Percentiles rank a stretch among this genome's conserved stretches.
These are phyloP conservation scores for Lypha dubia DNA, from an alignment of 2,888 invertebrate species.

Conservation along the genomic window DNA sequence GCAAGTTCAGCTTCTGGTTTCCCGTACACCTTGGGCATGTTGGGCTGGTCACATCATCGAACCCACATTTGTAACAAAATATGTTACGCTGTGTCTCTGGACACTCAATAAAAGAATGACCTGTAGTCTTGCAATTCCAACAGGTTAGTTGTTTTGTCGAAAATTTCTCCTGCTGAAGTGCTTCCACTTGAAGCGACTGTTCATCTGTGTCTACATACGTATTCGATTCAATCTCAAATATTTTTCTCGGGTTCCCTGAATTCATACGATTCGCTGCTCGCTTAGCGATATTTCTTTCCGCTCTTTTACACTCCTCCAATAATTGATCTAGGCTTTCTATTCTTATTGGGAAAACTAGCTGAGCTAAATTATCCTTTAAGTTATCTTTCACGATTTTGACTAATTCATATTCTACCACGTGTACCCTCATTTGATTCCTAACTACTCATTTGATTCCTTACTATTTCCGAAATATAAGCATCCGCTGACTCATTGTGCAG, in stretches of 20 bases:
- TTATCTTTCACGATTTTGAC: neutral
- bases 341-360: constrained; percentile 23
- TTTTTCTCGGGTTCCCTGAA: neutral
- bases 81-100: too few relatives aligned
- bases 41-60: too few relatives aligned
- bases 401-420: neutral
- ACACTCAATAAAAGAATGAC: constrained; percentile 55
- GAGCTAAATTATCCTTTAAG: constrained; percentile 11
- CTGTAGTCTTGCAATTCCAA: constrained; percentile 58
- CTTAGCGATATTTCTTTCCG: constrained; percentile 14
- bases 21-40: constrained; percentile 47
- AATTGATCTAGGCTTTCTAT: constrained; percentile 24
- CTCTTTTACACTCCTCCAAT: constrained; percentile 17
- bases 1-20: constrained; percentile 35
- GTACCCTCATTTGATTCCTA: constrained; percentile 19
- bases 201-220: neutral
- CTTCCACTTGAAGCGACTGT: neutral
- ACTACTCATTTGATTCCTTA: too few relatives aligned
- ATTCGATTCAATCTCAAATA: neutral
- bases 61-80: too few relatives aligned
- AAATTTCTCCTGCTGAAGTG: neutral
- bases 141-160: neutral
- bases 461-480: neutral
- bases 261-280: neutral
- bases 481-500: neutral